phyloP scores from a whole-genome alignment of 2,113 vertebrate genomes.

The Prolemur simus region DNA sequence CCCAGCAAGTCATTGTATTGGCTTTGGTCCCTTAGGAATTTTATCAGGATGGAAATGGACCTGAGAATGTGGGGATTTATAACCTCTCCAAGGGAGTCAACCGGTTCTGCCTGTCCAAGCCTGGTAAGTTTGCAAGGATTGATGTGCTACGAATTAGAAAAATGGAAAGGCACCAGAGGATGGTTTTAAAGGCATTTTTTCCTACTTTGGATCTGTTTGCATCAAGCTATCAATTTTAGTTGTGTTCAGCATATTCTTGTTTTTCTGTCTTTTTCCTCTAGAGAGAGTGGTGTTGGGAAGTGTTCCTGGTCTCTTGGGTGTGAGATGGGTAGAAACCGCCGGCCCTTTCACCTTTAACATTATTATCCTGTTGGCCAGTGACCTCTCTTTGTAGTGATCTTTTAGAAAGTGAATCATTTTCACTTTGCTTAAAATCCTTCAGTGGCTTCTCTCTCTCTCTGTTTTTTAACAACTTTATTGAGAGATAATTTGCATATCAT shows the following conservation, averaged over 20 bases:
- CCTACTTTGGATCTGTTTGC: background rate
- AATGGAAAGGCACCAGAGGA: background rate
- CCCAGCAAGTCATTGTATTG: conserved; percentile 53
- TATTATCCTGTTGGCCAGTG: background rate
- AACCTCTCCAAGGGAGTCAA: conserved; percentile 98
- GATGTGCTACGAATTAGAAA: background rate
- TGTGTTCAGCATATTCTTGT: background rate
- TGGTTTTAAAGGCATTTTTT: background rate
- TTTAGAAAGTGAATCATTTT: background rate
- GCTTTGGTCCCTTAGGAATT: conserved; percentile 90
- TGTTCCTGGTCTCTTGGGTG: background rate
- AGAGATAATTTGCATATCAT: background rate
- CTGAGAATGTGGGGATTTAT: conserved; percentile 97
- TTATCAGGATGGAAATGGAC: conserved; percentile 97
- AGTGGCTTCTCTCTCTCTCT: background rate
- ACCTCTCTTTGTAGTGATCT: background rate
- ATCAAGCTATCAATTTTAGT: background rate
- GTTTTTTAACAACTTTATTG: background rate
- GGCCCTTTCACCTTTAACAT: background rate
- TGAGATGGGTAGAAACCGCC: background rate
- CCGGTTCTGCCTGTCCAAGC: conserved; percentile 98
- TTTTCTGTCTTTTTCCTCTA: background rate
- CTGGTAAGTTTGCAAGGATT: conserved; percentile 86
- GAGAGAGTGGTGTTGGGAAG: background rate
- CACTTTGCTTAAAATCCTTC: background rate